Conservation (phyloP, 2,113 vertebrate species). For the Lepus timidus region DNA sequence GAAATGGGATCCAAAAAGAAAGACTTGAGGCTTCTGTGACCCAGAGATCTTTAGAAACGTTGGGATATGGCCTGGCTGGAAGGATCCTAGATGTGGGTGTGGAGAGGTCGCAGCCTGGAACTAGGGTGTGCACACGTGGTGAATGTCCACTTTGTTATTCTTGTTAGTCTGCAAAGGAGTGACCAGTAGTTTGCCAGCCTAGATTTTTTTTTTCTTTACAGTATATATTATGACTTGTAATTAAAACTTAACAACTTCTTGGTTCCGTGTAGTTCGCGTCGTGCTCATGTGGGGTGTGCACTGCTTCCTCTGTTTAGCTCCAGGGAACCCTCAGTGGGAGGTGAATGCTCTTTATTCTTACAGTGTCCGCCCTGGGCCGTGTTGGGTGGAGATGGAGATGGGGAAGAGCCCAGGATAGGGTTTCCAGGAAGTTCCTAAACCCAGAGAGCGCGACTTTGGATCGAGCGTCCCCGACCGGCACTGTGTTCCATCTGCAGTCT, state of each 20-base stretch:
- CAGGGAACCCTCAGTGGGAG: neutral
- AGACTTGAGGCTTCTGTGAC: neutral
- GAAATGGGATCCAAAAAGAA: slow-evolving; percentile 14
- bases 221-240: neutral
- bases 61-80: neutral
- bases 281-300: neutral
- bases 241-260: neutral
- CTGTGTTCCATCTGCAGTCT: neutral
- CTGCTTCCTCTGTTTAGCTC: neutral
- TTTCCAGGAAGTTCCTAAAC: slow-evolving; percentile 33
- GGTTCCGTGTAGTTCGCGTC: neutral
- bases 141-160: neutral
- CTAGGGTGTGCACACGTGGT: neutral
- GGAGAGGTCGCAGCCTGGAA: neutral
- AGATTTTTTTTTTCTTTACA: neutral
- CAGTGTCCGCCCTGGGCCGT: neutral
- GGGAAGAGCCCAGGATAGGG: neutral
- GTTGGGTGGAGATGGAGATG: neutral
- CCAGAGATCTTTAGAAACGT: slow-evolving; percentile 12
- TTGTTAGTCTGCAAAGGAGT: neutral
- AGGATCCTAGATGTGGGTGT: neutral
- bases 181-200: neutral
- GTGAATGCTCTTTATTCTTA: neutral
- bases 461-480: neutral
- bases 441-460: neutral